Evolutionary conservation across 2,797 vertebrate genomes (phyloP).

Genomic region (Yasuhikotakia modesta): DNA sequence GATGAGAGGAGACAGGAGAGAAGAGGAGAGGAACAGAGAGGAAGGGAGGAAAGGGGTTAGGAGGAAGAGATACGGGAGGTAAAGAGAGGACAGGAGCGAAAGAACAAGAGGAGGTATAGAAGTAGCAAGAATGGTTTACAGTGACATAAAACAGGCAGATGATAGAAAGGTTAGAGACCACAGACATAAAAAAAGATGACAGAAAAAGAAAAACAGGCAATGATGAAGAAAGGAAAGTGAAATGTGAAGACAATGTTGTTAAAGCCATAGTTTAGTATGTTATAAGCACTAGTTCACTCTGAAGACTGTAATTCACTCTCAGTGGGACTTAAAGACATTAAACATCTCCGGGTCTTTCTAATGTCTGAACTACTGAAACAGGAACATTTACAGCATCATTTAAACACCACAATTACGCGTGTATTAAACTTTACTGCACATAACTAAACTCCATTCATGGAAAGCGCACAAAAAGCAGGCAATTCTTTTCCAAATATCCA

Average conservation of each 20-base stretch:
- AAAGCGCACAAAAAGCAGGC: slow-evolving; percentile 14
- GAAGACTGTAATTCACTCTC: neutral
- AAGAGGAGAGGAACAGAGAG: too few species aligned
- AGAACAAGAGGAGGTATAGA: neutral
- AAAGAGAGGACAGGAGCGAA: too few species aligned
- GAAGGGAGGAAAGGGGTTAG: neutral
- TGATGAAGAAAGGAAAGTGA: slow-evolving; percentile 2
- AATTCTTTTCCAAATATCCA: neutral
- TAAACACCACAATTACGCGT: neutral
- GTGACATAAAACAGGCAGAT: slow-evolving; percentile 6
- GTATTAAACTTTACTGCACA: neutral
- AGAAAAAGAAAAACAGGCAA: neutral
- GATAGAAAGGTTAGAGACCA: slow-evolving; percentile 22
- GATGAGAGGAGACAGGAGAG: neutral
- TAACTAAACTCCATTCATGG: neutral
- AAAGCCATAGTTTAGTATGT: neutral
- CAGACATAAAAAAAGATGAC: slow-evolving; percentile 15
- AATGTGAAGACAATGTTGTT: slow-evolving; percentile 25
- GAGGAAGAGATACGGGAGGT: slow-evolving; percentile 12
- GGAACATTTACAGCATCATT: slow-evolving; percentile 5
- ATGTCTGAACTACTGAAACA: neutral
- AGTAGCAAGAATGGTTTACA: slow-evolving; percentile 27
- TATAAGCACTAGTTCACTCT: neutral
- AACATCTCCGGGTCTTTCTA: slow-evolving; percentile 14
- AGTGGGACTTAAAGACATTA: neutral